These are phyloP conservation scores for Carabus problematicus DNA, from an alignment of 2,888 invertebrate genomes.

Conservation along the genomic window DNA sequence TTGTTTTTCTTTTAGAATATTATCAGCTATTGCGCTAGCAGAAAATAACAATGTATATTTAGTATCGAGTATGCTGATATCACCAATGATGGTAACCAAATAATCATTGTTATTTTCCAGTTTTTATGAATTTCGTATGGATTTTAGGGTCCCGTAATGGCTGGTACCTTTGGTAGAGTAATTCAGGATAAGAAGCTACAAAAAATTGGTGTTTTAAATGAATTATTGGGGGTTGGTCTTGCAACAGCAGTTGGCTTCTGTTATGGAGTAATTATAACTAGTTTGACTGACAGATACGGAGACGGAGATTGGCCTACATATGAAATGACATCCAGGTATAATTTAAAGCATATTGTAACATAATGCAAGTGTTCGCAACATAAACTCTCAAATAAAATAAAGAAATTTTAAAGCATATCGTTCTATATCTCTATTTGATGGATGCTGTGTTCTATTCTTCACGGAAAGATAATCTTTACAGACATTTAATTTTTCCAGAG, in stretches of 20 bases:
- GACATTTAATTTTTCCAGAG: constrained; percentile 57
- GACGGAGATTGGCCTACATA: constrained; percentile 69
- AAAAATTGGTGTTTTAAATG: constrained; percentile 70
- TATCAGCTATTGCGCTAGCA: constrained; percentile 75
- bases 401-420: background rate
- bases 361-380: background rate
- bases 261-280: constrained; percentile 69
- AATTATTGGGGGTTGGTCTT: constrained; percentile 70
- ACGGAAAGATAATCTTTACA: background rate
- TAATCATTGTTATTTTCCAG: constrained; percentile 9
- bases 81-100: constrained; percentile 74
- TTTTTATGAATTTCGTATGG: constrained; percentile 9
- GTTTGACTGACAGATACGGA: constrained; percentile 64
- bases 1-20: constrained; percentile 60
- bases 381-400: background rate
- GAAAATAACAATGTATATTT: constrained; percentile 77
- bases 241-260: constrained; percentile 73
- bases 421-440: background rate
- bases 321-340: constrained; percentile 70
- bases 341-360: background rate
- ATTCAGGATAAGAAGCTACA: constrained; percentile 70
- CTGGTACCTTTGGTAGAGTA: constrained; percentile 76
- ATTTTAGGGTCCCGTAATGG: constrained; percentile 76
- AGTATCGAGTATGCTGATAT: constrained; percentile 82
- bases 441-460: background rate